A percentile compares a stretch with the other conserved stretches of the same genome.
These are phyloP conservation scores for Drosophila rufa DNA, from an alignment of 1,140 invertebrate genomes.

Conservation along the genomic window DNA sequence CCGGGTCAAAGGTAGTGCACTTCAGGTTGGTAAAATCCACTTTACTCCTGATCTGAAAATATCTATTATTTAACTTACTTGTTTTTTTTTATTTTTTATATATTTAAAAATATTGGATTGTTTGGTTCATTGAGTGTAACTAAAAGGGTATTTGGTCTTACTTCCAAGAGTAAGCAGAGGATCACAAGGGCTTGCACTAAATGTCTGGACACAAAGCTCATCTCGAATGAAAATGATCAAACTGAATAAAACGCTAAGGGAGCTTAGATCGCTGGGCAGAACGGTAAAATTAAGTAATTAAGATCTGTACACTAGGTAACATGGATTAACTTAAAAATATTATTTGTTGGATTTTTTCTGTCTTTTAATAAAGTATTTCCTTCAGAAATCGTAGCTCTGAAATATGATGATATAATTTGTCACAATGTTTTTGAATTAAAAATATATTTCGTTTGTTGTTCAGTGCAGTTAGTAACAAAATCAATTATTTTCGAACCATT, in stretches of 20 bases:
- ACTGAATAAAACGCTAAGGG: neutral
- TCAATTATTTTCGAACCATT: neutral
- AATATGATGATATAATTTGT: too few species aligned
- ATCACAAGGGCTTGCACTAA: neutral
- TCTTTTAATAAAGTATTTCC: too few species aligned
- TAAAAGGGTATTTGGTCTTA: neutral
- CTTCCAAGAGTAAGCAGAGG: neutral
- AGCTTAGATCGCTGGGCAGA: neutral
- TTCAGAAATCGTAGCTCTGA: too few species aligned
- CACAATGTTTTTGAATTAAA: neutral
- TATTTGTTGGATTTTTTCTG: neutral
- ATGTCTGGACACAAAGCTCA: neutral
- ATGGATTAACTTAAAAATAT: neutral
- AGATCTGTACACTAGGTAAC: neutral
- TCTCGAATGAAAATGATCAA: neutral
- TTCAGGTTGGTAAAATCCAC: conserved; percentile 2
- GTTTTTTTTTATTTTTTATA: neutral
- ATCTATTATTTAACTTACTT: neutral
- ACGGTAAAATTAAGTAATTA: neutral
- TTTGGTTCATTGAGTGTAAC: too few species aligned
- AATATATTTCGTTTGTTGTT: neutral
- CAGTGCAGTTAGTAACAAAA: neutral
- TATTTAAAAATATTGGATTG: neutral
- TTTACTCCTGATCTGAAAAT: neutral
- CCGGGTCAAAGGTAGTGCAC: neutral